Evolutionary conservation across 2,113 vertebrate genomes (phyloP).

Genomic region (Oncorhynchus masou): DNA sequence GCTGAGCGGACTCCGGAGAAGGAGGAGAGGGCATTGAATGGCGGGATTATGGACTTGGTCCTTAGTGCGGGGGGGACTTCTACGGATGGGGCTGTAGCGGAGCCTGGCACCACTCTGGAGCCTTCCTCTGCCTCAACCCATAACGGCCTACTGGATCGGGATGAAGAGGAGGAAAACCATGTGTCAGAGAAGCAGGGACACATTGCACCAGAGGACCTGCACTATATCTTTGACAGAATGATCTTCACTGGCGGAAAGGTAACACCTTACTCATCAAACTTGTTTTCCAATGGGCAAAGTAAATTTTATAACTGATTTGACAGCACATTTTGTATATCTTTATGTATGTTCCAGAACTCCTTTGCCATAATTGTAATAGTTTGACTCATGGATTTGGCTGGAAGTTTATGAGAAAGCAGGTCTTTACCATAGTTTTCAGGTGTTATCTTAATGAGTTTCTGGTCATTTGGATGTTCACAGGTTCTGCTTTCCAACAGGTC

Average conservation of each 20-base stretch:
- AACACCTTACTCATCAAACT: background rate
- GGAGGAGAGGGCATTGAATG: conserved; percentile 31
- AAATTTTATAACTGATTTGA: too few relatives aligned
- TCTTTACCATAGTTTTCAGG: too few relatives aligned
- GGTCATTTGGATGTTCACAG: background rate
- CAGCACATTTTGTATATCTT: too few relatives aligned
- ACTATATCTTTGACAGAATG: conserved; percentile 93
- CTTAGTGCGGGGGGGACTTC: conserved; percentile 30
- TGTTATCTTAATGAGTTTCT: too few relatives aligned
- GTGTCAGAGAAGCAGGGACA: conserved; percentile 61
- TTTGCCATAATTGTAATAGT: too few relatives aligned
- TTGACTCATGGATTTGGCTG: too few relatives aligned
- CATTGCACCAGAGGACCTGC: conserved; percentile 78
- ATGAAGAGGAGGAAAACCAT: conserved; percentile 49
- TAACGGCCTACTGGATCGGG: conserved; percentile 67
- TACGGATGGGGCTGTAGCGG: background rate
- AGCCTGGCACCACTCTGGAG: background rate
- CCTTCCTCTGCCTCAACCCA: conserved; percentile 46
- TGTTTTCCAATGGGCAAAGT: background rate
- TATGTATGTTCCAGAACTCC: too few relatives aligned
- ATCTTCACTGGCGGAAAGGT: conserved; percentile 98
- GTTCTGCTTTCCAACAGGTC: background rate
- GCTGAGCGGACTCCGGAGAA: too few relatives aligned
- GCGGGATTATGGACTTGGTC: conserved; percentile 44
- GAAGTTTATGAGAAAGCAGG: too few relatives aligned